Base-by-base conservation (phyloP, 1,140 invertebrate genomes). In the Pollicipes pollicipes region DNA sequence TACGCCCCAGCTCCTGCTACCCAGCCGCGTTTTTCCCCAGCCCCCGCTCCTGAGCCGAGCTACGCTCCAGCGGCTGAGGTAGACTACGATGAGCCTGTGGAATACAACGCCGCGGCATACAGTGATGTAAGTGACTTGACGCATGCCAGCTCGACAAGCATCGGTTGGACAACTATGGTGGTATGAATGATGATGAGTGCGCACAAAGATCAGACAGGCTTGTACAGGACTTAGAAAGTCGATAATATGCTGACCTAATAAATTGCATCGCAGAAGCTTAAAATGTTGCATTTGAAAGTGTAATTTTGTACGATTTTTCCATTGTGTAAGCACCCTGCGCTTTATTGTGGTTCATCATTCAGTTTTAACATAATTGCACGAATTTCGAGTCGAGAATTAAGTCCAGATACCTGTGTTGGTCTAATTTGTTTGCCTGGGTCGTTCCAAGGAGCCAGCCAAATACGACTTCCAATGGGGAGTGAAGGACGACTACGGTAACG, bases 401-500 rank as follows among this genome's bases (percentile, higher is more conserved):
- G 4, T 35, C 16, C 16, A 4, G 32, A 35, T 35, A 35, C 24
- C 13, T 58, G 45, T 24, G 24, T 26, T 26, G 24, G 3, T 64
- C n/a, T 64, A 6, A 24, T 6, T 6, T 4, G 4, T 10, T 8
- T 64, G 24, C 21, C 63, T 26, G 6, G 10, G 10, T 28, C 28
- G 10, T 66, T 66, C 27, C n/a, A 3, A 66, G 64, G 64, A 28
- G 28, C 64, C 64, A 21, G 64, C 64, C 64, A 66, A 66, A 29
- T 66, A 66, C 64, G 64, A 66, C 28, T 28, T 28, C 27, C n/a
- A 66, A 24, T 66, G n/a, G 16, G n/a, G 24, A 21, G 64, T 66
- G 64, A 29, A 27, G 28, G 64, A 66, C 26, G 70, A 58, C 30
- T 72, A 69, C 16, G 58, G 70, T 37, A 74, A 74, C 69, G 73